These are phyloP conservation scores for Drosophila mojavensis DNA, from an alignment of 1,140 invertebrate species.

Conservation along the genomic window DNA sequence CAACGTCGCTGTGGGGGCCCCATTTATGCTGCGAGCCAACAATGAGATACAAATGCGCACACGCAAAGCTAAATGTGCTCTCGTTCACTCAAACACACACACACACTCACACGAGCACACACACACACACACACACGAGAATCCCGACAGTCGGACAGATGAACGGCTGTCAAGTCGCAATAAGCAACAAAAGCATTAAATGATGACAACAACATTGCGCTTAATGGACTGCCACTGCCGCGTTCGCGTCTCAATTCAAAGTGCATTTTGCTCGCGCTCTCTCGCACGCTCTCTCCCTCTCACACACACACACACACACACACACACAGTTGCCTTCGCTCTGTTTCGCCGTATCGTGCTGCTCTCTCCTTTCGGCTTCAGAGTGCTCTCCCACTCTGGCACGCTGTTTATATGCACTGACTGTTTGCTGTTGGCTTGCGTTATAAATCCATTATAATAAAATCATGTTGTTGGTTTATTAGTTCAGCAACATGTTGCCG, in stretches of 20 bases:
- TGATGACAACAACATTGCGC: slow-evolving; percentile 82
- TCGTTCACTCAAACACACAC: slow-evolving; percentile 49
- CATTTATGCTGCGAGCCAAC: slow-evolving; percentile 66
- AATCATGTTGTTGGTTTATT: slow-evolving; percentile 83
- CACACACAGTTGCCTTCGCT: slow-evolving; percentile 5
- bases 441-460: slow-evolving; percentile 84
- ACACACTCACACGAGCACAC: slow-evolving; percentile 18
- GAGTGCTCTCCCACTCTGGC: slow-evolving; percentile 3
- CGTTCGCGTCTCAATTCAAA: slow-evolving; percentile 76
- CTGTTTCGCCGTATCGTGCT: background rate
- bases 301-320: background rate
- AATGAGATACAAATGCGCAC: slow-evolving; percentile 74
- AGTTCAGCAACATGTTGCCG: slow-evolving; percentile 78
- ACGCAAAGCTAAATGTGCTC: slow-evolving; percentile 74
- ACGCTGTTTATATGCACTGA: slow-evolving; percentile 36
- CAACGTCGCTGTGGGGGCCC: slow-evolving; percentile 68
- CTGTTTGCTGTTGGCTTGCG: slow-evolving; percentile 76
- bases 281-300: slow-evolving; percentile 13
- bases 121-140: background rate
- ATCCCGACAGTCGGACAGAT: slow-evolving; percentile 13
- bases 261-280: slow-evolving; percentile 55
- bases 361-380: slow-evolving; percentile 6
- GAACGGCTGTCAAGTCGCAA: slow-evolving; percentile 53
- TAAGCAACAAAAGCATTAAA: slow-evolving; percentile 80
- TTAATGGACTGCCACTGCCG: slow-evolving; percentile 74